Percentiles rank a stretch among this genome's conserved stretches.
Conservation (phyloP, 2,797 vertebrate species). For the Calcarius lapponicus region DNA sequence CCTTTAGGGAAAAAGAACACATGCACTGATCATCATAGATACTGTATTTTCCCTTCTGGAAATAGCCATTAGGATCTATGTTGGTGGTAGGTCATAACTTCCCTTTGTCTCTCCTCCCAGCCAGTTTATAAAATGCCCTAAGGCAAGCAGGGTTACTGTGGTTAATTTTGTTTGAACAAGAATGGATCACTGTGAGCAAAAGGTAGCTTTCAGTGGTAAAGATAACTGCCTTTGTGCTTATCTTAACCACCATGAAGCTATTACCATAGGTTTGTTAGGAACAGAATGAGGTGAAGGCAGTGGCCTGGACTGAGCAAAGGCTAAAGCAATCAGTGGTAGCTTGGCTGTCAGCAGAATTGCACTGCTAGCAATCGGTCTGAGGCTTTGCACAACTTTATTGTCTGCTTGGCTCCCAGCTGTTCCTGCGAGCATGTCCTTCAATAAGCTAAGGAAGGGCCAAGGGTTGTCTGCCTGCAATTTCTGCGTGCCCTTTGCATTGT, state of each 20-base stretch:
- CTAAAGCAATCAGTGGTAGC: slow-evolving; percentile 35
- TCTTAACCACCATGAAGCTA: slow-evolving; percentile 26
- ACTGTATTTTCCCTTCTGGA: neutral
- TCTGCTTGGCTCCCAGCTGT: neutral
- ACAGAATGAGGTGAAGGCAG: slow-evolving; percentile 49
- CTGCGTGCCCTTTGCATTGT: slow-evolving; percentile 46
- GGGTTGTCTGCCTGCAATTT: neutral
- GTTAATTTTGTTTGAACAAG: neutral
- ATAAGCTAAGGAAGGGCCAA: neutral
- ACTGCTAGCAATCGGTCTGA: neutral
- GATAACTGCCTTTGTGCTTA: slow-evolving; percentile 1
- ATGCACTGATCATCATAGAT: neutral
- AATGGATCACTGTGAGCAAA: neutral
- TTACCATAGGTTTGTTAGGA: slow-evolving; percentile 31
- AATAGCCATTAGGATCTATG: neutral
- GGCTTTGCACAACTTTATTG: slow-evolving; percentile 62
- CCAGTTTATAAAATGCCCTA: neutral
- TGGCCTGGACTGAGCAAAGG: slow-evolving; percentile 67
- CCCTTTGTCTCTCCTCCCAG: neutral
- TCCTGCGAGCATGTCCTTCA: neutral
- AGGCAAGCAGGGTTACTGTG: neutral
- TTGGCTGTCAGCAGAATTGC: slow-evolving; percentile 70
- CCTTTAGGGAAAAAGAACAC: neutral
- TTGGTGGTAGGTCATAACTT: neutral
- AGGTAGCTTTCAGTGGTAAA: neutral